These are phyloP conservation scores for Tauraco erythrolophus DNA, from an alignment of 2,113 vertebrate genomes.

Conservation along the genomic window DNA sequence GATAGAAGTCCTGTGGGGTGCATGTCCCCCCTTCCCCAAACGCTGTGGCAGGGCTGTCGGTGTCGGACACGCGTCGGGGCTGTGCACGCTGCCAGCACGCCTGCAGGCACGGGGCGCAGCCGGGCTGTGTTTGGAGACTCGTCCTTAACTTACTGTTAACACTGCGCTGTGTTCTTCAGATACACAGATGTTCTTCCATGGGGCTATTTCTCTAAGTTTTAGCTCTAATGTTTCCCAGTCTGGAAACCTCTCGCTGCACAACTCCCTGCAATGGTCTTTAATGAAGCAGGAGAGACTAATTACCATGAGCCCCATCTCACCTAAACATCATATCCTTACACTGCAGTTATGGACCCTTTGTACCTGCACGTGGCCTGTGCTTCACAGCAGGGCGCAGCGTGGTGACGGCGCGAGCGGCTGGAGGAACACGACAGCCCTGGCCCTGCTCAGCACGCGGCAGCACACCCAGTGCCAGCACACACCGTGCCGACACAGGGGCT, in stretches of 20 bases:
- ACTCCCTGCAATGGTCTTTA: background rate
- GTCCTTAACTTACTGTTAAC: background rate
- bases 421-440: background rate
- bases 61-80: background rate
- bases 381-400: background rate
- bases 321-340: background rate
- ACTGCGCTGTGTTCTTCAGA: background rate
- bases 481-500: rapidly evolving
- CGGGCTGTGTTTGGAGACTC: background rate
- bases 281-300: background rate
- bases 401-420: background rate
- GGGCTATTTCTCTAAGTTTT: background rate
- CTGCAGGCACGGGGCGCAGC: background rate
- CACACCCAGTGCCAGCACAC: no score
- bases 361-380: background rate
- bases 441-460: rapidly evolving
- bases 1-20: background rate
- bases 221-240: background rate
- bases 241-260: background rate
- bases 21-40: rapidly evolving
- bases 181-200: no score
- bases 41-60: background rate
- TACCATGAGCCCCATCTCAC: background rate
- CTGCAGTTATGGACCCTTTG: background rate
- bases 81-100: background rate